phyloP scores from a whole-genome alignment of 2,888 invertebrate genomes.

The Sminthurinus aureus region DNA sequence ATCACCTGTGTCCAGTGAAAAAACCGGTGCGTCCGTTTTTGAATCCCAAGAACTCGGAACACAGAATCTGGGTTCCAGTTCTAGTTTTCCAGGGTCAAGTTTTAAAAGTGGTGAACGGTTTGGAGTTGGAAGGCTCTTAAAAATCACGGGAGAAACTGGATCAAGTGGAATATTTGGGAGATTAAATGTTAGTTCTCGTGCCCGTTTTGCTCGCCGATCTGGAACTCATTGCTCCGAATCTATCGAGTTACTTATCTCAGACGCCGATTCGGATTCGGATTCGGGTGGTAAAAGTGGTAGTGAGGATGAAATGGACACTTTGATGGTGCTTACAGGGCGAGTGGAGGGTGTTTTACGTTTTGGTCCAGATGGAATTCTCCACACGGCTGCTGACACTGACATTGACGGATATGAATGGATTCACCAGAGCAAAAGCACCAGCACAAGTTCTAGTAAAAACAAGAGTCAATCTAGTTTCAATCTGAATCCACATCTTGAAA shows the following conservation, averaged over 20 bases:
- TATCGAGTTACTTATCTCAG: neutral
- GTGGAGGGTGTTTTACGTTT: constrained; percentile 52
- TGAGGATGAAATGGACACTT: constrained; percentile 26
- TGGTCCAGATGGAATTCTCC: constrained; percentile 23
- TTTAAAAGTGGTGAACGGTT: too few relatives aligned
- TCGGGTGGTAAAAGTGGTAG: neutral
- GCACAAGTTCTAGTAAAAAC: neutral
- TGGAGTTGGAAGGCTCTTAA: too few relatives aligned
- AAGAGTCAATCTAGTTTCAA: too few relatives aligned
- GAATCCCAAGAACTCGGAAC: too few relatives aligned
- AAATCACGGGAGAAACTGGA: too few relatives aligned
- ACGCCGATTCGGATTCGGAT: neutral
- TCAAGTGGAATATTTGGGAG: too few relatives aligned
- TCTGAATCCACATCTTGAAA: too few relatives aligned
- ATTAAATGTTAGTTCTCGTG: neutral
- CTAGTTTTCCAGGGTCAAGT: too few relatives aligned
- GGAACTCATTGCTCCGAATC: constrained; percentile 8
- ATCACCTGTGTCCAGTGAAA: too few relatives aligned
- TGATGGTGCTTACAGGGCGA: constrained; percentile 55
- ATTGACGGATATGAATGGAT: constrained; percentile 52
- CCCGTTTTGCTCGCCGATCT: neutral
- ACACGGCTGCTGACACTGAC: constrained; percentile 46
- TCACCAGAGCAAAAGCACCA: constrained; percentile 8
- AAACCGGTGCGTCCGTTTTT: too few relatives aligned
- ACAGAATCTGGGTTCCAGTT: too few relatives aligned